Conservation (phyloP, 2,888 invertebrate genomes). For the Andrena flavipes region DNA sequence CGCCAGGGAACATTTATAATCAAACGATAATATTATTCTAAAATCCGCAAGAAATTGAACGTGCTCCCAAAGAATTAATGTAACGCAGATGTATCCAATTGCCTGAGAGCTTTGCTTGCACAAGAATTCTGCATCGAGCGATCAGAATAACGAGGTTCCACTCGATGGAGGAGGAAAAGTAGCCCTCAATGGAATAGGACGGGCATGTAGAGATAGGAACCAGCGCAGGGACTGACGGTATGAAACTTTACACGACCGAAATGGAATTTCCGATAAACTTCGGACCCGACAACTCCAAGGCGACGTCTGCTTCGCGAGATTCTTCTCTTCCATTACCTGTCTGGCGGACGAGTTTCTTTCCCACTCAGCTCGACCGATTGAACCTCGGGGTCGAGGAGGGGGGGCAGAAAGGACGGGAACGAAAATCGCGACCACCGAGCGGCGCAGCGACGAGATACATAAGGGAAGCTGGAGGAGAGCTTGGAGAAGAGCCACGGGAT, state of each 20-base stretch:
- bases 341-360: constrained; percentile 48
- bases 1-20: no score
- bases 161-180: constrained; percentile 16
- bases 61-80: background rate
- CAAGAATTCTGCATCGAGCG: constrained; percentile 1
- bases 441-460: constrained; percentile 28
- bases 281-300: constrained; percentile 46
- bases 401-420: constrained; percentile 20
- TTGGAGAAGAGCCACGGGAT: constrained; percentile 28
- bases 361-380: constrained; percentile 6
- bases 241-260: constrained; percentile 66
- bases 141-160: constrained; percentile 36
- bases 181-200: constrained; percentile 13
- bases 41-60: background rate
- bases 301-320: constrained; percentile 51
- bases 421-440: constrained; percentile 51
- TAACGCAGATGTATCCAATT: background rate
- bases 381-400: background rate
- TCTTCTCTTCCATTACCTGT: constrained; percentile 50
- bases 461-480: constrained; percentile 5
- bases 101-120: background rate
- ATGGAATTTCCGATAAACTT: constrained; percentile 72
- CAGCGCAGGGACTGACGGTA: constrained; percentile 22
- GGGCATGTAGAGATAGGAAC: constrained; percentile 3
- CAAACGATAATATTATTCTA: no score